Conservation (phyloP, 1,140 invertebrate species). For the Holotrichia oblita region DNA sequence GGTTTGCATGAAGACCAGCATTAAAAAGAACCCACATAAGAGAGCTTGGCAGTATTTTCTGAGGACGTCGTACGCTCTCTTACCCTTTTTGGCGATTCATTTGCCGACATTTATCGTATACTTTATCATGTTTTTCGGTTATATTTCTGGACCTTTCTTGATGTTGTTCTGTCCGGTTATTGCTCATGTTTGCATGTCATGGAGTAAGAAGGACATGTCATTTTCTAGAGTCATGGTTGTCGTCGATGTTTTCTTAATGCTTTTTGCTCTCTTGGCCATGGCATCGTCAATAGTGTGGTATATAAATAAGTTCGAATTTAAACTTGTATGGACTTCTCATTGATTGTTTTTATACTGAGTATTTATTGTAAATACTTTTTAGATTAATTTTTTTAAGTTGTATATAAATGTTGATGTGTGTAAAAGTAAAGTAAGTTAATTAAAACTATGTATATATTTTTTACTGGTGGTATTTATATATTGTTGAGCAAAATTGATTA, state of each 20-base stretch:
- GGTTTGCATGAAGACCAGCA: background rate
- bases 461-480: no score
- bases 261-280: background rate
- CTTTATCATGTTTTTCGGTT: background rate
- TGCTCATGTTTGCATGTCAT: background rate
- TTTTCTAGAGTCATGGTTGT: no score
- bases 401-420: no score
- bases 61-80: background rate
- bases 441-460: no score
- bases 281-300: background rate
- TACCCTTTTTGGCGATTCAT: background rate
- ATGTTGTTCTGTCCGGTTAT: background rate
- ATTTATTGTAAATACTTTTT: no score
- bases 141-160: background rate
- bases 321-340: no score
- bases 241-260: no score
- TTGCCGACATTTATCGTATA: background rate
- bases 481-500: no score
- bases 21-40: background rate
- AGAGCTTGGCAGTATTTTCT: background rate
- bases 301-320: background rate
- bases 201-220: background rate
- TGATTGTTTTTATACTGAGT: no score
- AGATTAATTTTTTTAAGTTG: no score
- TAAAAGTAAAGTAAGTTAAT: no score